Conservation (phyloP, 1,140 invertebrate genomes). For the Macrosteles quadrilineatus region DNA sequence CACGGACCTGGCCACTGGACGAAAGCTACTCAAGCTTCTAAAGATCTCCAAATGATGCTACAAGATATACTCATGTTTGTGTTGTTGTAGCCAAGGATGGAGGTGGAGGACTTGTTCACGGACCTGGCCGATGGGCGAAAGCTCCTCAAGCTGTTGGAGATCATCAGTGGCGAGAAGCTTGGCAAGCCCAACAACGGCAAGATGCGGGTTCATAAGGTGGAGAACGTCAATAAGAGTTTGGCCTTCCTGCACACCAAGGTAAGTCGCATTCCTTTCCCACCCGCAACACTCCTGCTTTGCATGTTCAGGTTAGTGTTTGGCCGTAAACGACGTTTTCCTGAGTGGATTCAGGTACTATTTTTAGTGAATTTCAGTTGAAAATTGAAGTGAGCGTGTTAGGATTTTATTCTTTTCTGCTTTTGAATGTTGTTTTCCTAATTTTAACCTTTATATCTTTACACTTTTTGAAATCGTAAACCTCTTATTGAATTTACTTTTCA, state of each 20-base stretch:
- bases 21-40: constrained; percentile 92
- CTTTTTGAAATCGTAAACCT: too few relatives aligned
- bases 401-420: too few relatives aligned
- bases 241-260: constrained; percentile 97
- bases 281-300: too few relatives aligned
- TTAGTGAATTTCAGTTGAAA: too few relatives aligned
- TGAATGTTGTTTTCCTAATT: too few relatives aligned
- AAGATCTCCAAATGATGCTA: too few relatives aligned
- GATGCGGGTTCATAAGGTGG: constrained; percentile 98
- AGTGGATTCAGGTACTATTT: too few relatives aligned
- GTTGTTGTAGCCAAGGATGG: constrained; percentile 77
- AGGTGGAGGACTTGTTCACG: constrained; percentile 95
- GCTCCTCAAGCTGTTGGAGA: constrained; percentile 95
- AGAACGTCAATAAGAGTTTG: constrained; percentile 98
- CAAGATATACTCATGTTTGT: background rate
- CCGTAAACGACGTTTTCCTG: too few relatives aligned
- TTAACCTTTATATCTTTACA: too few relatives aligned
- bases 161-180: constrained; percentile 97
- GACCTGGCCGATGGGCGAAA: constrained; percentile 96
- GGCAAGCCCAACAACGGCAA: constrained; percentile 95
- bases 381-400: too few relatives aligned
- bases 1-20: constrained; percentile 93
- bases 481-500: too few relatives aligned
- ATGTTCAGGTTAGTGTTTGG: too few relatives aligned
- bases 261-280: constrained; percentile 41